Percentiles rank a stretch among this genome's conserved stretches.
Conservation (phyloP, 1,140 invertebrate species). For the Adoxophyes honmai region DNA sequence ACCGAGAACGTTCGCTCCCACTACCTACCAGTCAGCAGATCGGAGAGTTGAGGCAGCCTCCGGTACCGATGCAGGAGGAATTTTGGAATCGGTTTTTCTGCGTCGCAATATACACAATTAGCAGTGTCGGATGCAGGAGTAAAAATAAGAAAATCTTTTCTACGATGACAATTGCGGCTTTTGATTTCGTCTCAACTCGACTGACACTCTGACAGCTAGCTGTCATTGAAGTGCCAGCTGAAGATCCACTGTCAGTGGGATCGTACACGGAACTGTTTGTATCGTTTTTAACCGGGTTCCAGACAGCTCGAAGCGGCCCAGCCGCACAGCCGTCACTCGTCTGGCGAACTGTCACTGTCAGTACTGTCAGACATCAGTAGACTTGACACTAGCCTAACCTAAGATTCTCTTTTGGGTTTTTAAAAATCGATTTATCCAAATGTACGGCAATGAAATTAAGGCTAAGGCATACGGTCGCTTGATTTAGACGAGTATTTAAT, state of each 20-base stretch:
- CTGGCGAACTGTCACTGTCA: not conserved
- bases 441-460: slow-evolving; percentile 28
- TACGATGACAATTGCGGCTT: not conserved
- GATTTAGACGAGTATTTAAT: slow-evolving; percentile 2
- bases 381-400: slow-evolving; percentile 7
- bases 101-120: not conserved
- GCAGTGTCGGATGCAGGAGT: not conserved
- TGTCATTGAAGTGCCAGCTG: not conserved
- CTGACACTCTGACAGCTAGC: not conserved
- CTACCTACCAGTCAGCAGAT: slow-evolving; percentile 55
- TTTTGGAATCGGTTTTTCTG: slow-evolving; percentile 38
- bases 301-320: too few species aligned
- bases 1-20: slow-evolving; percentile 23
- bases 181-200: not conserved
- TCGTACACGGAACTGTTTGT: too few species aligned
- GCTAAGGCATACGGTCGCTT: slow-evolving; percentile 28
- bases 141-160: not conserved
- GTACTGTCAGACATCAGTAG: not conserved
- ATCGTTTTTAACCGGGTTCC: too few species aligned
- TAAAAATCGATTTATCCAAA: slow-evolving; percentile 20
- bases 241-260: too few species aligned
- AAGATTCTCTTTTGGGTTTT: slow-evolving; percentile 3
- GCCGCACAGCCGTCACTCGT: too few species aligned
- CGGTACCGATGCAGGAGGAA: slow-evolving; percentile 64
- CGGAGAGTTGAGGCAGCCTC: slow-evolving; percentile 53